These are phyloP conservation scores for Dicyrtoma fusca DNA, from an alignment of 2,888 invertebrate genomes.

Conservation along the genomic window DNA sequence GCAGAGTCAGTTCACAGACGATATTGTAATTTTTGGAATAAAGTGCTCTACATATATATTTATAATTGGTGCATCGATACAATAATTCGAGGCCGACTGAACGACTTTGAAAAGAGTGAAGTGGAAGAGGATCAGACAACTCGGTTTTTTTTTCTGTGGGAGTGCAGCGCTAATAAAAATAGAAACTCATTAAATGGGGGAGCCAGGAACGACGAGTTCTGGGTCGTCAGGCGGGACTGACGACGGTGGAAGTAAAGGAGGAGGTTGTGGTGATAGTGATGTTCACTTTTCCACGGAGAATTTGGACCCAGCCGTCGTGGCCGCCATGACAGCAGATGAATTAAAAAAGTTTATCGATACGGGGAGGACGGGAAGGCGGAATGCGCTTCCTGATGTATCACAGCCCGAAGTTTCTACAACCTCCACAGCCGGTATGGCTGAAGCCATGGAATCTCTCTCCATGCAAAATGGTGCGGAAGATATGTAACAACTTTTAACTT, in stretches of 20 bases:
- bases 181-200: slow-evolving; percentile 47
- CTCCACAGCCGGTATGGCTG: slow-evolving; percentile 75
- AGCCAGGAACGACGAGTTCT: slow-evolving; percentile 44
- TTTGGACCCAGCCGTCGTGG: slow-evolving; percentile 62
- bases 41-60: too few species aligned
- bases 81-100: too few species aligned
- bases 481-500: neutral
- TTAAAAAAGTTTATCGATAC: slow-evolving; percentile 79
- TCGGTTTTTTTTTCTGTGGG: too few species aligned
- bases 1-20: too few species aligned
- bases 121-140: too few species aligned
- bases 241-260: slow-evolving; percentile 9
- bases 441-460: slow-evolving; percentile 70
- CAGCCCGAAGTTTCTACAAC: slow-evolving; percentile 72
- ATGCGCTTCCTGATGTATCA: slow-evolving; percentile 83
- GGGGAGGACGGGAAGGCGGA: slow-evolving; percentile 83
- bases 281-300: neutral
- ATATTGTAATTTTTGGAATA: too few species aligned
- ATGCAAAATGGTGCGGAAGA: slow-evolving; percentile 42
- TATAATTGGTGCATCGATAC: too few species aligned
- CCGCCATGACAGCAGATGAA: slow-evolving; percentile 59
- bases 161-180: too few species aligned
- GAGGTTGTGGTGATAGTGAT: neutral
- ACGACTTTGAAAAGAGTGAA: too few species aligned
- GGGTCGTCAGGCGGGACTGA: slow-evolving; percentile 36